Evolutionary conservation across 2,113 vertebrate genomes (phyloP), one percentile per base, ranked within the genome.

Genomic region (Salvelinus namaycush): DNA sequence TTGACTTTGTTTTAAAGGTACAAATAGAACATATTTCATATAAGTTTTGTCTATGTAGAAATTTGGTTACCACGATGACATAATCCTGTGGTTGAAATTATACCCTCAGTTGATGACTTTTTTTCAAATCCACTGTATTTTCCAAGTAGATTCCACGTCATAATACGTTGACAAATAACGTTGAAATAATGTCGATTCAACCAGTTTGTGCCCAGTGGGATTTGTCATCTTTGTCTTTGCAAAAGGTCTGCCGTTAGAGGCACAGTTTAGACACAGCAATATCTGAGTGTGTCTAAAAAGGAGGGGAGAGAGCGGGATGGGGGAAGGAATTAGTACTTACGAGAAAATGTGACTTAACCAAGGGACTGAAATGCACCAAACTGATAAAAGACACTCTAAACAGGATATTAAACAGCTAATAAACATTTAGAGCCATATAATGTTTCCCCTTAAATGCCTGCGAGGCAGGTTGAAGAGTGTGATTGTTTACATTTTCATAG

Each of bases 371-470:
- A 81, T 72, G 70, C 77, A 87, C 57, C 80, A 74, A 74, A 78
- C 80, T 85, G 84, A 89, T 87, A 86, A 91, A 90, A 86, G 77
- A 84, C 83, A 72, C 83, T 81, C 87, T 88, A 88, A 91, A 90
- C 89, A 91, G 92, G 91, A 92, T 91, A 91, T 91, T 92, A 90
- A 92, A 91, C 90, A 92, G 89, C 90, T 88, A 90, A 90, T 93
- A 92, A 92, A 92, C 82, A 84, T 93, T 90, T 85, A 84, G 80
- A 81, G 79, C 81, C 74, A 80, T 86, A 83, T 82, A 79, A 79
- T 77, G 70, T 81, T 88, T 82, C 79, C 76, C 79, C 89, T 82
- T 86, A 89, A 88, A 85, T 85, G 77, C 73, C 70, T 86, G 80
- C 70, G 77, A 89, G 79, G 79, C 79, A 87, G 84, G 72, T 83